A percentile compares a stretch with the other conserved stretches of the same genome.
phyloP scores from a whole-genome alignment of 2,797 vertebrate genomes.

The Danio choprae region DNA sequence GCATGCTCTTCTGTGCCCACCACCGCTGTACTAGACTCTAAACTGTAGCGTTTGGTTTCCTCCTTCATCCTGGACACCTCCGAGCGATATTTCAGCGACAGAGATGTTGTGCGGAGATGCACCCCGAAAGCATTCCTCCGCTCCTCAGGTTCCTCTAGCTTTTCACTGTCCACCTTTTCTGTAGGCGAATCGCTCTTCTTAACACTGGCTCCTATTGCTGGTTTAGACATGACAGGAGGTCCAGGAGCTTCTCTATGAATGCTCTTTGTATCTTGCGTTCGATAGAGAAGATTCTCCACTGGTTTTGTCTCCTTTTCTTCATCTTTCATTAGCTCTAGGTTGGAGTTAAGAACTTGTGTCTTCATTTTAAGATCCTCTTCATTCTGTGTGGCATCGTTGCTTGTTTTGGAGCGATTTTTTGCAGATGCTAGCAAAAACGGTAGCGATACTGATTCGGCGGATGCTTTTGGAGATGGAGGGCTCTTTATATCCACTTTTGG shows the following conservation, averaged over 20 bases:
- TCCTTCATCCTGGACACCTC: slow-evolving; percentile 69
- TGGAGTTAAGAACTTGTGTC: slow-evolving; percentile 5
- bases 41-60: slow-evolving; percentile 78
- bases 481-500: slow-evolving; percentile 12
- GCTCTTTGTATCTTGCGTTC: slow-evolving; percentile 49
- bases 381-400: slow-evolving; percentile 51
- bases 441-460: slow-evolving; percentile 35
- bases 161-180: slow-evolving; percentile 16
- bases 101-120: slow-evolving; percentile 84
- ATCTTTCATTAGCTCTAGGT: slow-evolving; percentile 18
- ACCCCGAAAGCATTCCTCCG: slow-evolving; percentile 79
- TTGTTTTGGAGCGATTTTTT: slow-evolving; percentile 70
- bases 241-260: slow-evolving; percentile 60
- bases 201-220: slow-evolving; percentile 16
- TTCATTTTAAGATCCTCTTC: slow-evolving; percentile 39
- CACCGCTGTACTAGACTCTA: slow-evolving; percentile 66
- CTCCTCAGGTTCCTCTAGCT: slow-evolving; percentile 55
- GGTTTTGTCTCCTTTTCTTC: slow-evolving; percentile 59
- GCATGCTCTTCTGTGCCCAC: slow-evolving; percentile 34
- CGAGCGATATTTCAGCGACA: slow-evolving; percentile 76
- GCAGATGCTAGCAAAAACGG: slow-evolving; percentile 80
- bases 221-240: slow-evolving; percentile 40
- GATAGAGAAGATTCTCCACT: slow-evolving; percentile 19
- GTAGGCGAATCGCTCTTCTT: slow-evolving; percentile 11
- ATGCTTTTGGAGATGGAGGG: slow-evolving; percentile 27